These are phyloP conservation scores for Castor canadensis DNA, from an alignment of 2,113 vertebrate genomes.

Conservation along the genomic window DNA sequence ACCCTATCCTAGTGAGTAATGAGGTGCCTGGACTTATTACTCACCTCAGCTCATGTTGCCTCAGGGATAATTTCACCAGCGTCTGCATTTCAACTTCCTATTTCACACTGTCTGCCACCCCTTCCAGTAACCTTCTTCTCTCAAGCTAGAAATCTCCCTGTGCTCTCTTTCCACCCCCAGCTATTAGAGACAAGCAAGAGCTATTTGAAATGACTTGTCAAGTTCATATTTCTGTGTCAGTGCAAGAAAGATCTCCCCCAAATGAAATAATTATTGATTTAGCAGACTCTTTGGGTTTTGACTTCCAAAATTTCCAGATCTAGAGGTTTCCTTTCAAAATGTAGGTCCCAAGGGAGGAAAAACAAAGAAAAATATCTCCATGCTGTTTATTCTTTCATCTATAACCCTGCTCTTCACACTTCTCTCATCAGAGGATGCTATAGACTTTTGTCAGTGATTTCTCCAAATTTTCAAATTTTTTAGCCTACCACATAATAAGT, in stretches of 20 bases:
- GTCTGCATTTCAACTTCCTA: constrained; percentile 5
- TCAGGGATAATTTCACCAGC: neutral
- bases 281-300: neutral
- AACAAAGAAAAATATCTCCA: neutral
- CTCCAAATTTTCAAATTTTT: neutral
- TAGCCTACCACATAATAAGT: neutral
- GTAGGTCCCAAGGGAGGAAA: neutral
- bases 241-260: neutral
- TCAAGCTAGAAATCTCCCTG: neutral
- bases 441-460: neutral
- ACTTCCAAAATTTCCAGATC: neutral
- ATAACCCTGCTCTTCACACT: neutral
- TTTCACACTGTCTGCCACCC: neutral
- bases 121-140: neutral
- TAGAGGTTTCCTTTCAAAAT: neutral
- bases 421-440: neutral
- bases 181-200: neutral
- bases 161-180: neutral
- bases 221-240: neutral
- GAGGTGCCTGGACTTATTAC: neutral
- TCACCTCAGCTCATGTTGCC: constrained; percentile 24
- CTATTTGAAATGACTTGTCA: neutral
- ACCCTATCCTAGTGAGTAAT: constrained; percentile 5
- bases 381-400: neutral
- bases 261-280: neutral